Conservation (phyloP, 2,888 invertebrate genomes). For the Macropis europaea region DNA sequence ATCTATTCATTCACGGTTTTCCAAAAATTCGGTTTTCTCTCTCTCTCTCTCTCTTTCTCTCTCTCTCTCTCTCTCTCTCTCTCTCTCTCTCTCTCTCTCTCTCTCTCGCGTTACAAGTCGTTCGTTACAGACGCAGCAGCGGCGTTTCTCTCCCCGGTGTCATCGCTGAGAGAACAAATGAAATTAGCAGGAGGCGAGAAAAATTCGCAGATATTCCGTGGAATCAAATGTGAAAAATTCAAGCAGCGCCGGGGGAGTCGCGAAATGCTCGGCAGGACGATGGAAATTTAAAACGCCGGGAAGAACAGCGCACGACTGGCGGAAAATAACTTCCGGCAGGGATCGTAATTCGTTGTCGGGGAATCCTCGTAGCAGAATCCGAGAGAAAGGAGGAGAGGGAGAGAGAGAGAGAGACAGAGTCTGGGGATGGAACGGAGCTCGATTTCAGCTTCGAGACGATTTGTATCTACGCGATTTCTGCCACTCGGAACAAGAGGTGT, state of each 20-base stretch:
- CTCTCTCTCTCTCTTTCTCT: too few relatives aligned
- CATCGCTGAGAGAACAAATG: neutral
- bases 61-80: too few relatives aligned
- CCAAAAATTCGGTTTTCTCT: too few relatives aligned
- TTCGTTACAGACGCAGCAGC: too few relatives aligned
- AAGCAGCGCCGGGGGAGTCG: neutral
- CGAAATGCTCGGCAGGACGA: neutral
- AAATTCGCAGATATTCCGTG: too few relatives aligned
- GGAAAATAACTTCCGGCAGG: constrained; percentile 15
- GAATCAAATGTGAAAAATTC: neutral
- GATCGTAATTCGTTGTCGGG: constrained; percentile 8
- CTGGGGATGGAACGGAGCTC: neutral
- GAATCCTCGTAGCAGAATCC: constrained; percentile 12
- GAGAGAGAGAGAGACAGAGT: too few relatives aligned
- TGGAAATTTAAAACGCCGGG: constrained; percentile 10
- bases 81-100: too few relatives aligned
- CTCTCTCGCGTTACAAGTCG: too few relatives aligned
- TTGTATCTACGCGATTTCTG: constrained; percentile 25
- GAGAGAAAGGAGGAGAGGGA: neutral
- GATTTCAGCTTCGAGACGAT: constrained; percentile 34
- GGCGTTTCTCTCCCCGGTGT: too few relatives aligned
- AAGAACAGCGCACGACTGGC: neutral
- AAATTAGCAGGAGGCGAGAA: too few relatives aligned
- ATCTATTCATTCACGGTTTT: too few relatives aligned
- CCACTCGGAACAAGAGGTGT: neutral